Evolutionary conservation across 2,113 vertebrate species (phyloP).

Genomic region (Baryphthengus martii): DNA sequence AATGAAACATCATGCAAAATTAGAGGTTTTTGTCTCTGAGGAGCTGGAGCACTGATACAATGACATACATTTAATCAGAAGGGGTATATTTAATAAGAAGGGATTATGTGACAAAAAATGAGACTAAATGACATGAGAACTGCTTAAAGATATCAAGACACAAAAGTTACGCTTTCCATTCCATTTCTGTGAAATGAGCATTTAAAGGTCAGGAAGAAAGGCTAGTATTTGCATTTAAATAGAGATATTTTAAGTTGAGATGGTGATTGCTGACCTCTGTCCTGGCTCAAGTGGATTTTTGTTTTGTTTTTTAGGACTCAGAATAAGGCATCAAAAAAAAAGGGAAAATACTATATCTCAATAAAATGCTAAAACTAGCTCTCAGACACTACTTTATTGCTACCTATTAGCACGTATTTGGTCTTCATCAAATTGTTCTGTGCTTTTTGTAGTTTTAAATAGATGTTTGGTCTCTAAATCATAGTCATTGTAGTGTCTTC

Average conservation of each 20-base stretch:
- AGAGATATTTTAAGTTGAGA: slow-evolving; percentile 75
- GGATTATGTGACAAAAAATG: slow-evolving; percentile 25
- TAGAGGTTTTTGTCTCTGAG: background rate
- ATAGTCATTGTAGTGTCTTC: background rate
- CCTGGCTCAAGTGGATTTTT: slow-evolving; percentile 25
- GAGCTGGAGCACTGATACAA: background rate
- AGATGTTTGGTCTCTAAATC: background rate
- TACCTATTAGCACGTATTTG: background rate
- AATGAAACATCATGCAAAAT: slow-evolving; percentile 45
- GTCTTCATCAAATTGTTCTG: background rate
- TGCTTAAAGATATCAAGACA: slow-evolving; percentile 52
- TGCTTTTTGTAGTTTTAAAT: background rate
- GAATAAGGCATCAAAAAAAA: slow-evolving; percentile 3
- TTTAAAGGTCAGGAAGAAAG: slow-evolving; percentile 78
- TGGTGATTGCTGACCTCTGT: slow-evolving; percentile 63
- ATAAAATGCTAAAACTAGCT: background rate
- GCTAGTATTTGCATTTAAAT: slow-evolving; percentile 83
- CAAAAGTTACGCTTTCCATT: slow-evolving; percentile 70
- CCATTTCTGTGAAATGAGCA: slow-evolving; percentile 68
- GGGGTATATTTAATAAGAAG: slow-evolving; percentile 40
- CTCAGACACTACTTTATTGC: background rate
- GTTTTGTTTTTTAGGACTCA: slow-evolving; percentile 22
- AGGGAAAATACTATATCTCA: slow-evolving; percentile 9
- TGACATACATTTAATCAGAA: slow-evolving; percentile 43
- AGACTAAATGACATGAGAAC: slow-evolving; percentile 18